Base-by-base conservation (phyloP, 2,888 invertebrate genomes). In the Plagiodera versicolora region DNA sequence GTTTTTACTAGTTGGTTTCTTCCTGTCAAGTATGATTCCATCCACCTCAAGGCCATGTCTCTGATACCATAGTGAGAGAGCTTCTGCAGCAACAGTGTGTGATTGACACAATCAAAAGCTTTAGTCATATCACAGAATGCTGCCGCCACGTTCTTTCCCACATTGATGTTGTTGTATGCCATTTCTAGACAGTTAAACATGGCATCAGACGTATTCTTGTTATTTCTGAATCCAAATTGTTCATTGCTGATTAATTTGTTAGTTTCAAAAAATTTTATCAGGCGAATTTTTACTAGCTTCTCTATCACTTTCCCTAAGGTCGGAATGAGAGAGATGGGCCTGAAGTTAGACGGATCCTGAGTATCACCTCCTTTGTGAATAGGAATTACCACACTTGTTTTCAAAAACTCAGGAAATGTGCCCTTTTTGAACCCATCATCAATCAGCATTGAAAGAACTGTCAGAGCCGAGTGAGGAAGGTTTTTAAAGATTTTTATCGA, bases 321-420 rank as follows among this genome's bases (percentile, higher is more conserved):
- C 20, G 19, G 48, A 48, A 48, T 48, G n/a, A 48, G 48, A 19
- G 20, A 48, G 18, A 48, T 48, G 48, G 48, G 48, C 20, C 48
- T 48, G 48, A 4, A 19, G 48, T 48, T 48, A 18, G 48, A 48
- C 11, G 48, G 48, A 48, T 19, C 20, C 20, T 48, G 48, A 18
- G 48, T 48, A 48, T 48, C n/a, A 32, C 11, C 9, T 32, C 32
- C 9, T 9, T 32, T 32, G 18, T 20, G 48, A 48, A 48, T 20
- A 19, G 20, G 19, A 18, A 20, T 19, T 3, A 48, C 11, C 48
- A 48, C 48, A 18, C 18, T 48, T 19, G 19, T 48, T 18, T 19
- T 19, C 48, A 19, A 18, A n/a, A 48, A 48, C 19, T 45, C 45
- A 45, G 45, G 45, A 45, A 45, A 45, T 45, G 32, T 32, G 32